Evolutionary conservation across 2,113 vertebrate species (phyloP), one percentile per base, ranked within the genome.

Genomic region (Synchiropus splendidus): DNA sequence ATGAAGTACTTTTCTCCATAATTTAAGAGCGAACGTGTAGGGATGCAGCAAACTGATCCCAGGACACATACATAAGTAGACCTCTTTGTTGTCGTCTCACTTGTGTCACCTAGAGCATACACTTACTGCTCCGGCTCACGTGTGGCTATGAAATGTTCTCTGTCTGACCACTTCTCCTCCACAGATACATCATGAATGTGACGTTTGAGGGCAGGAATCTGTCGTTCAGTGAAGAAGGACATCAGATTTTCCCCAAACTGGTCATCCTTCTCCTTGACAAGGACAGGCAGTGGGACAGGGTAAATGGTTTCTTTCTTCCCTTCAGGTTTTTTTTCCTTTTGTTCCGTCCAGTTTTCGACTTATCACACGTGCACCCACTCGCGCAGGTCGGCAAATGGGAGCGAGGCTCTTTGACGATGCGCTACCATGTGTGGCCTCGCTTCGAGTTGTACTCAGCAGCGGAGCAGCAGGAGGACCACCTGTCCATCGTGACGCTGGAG

Each of bases 191-290:
- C 75, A 98, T 97, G 85, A 99, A 99, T 54, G 95, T 99, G 64
- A 99, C 93, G 36, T 99, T 98, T 74, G 94, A 99, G 76, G 95
- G 95, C 45, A 89, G 95, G 53, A 99, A 99, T 78, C 85, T 99
- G 63, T 99, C 95, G 0, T 99, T 99, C 70, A 99, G 94, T 40
- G 93, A 98, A 64, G 89, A 98, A 0, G 95, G 95, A 57, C 96
- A 97, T 75, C 95, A 99, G 87, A 97, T 98, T 91, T 92, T 97
- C 58, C 95, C 95, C 8, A 98, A 98, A 68, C 80, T 99, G 80
- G 95, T 99, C 75, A 95, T 99, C 81, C 94, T 97, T 68, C 90
- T 99, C 59, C 84, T 99, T 39, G 92, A 92, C 81, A 96, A 97
- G 81, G 87, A 97, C 61, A 86, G 95, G 67, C 89, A 91, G 32